Evolutionary conservation across 2,113 vertebrate species (phyloP).

Genomic region (Himantopus leucocephalus): DNA sequence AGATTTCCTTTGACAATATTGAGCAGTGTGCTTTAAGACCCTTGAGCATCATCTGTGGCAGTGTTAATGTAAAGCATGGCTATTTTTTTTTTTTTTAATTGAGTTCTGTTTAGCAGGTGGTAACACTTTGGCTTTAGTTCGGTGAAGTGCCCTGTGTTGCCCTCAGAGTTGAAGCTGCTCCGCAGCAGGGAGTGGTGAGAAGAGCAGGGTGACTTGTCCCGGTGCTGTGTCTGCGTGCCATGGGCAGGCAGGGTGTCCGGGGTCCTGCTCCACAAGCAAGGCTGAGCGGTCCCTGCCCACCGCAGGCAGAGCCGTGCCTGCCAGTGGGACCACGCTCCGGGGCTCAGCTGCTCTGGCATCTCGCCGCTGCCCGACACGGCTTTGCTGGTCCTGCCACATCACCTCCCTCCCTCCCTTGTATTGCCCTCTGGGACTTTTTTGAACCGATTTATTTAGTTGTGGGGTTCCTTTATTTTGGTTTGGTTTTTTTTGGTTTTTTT

Average conservation of each 20-base stretch:
- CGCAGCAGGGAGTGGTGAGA: too few relatives aligned
- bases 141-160: too few relatives aligned
- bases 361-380: fast-evolving
- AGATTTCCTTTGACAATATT: not conserved
- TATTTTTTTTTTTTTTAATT: not conserved
- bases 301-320: too few relatives aligned
- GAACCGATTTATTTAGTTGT: not conserved
- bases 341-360: not conserved
- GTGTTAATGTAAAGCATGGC: not conserved
- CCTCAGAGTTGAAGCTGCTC: too few relatives aligned
- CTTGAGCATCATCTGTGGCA: not conserved
- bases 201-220: too few relatives aligned
- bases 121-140: too few relatives aligned
- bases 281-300: too few relatives aligned
- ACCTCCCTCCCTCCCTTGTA: not conserved
- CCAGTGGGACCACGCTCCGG: not conserved
- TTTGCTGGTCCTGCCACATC: not conserved
- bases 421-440: not conserved
- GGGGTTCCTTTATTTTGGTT: not conserved
- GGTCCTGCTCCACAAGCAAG: too few relatives aligned
- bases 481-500: not conserved
- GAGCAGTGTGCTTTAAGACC: not conserved
- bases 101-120: too few relatives aligned
- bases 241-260: too few relatives aligned
- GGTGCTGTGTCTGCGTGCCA: too few relatives aligned